These are phyloP conservation scores for Heterodera filipjevi DNA, from an alignment of 2,888 invertebrate species.

Conservation along the genomic window DNA sequence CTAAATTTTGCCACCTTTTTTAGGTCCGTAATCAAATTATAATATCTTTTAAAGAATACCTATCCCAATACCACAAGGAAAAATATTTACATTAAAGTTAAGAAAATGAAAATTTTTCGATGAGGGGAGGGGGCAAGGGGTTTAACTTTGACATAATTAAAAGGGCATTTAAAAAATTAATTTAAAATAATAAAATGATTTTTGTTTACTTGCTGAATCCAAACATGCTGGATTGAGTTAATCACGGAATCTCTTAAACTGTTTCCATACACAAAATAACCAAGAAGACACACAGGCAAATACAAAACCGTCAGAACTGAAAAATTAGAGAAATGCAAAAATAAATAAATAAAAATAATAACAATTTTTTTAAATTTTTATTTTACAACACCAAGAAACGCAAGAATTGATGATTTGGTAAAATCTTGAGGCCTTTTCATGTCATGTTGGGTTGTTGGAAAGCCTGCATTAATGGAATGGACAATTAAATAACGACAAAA, in stretches of 20 bases:
- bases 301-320: conserved; percentile 49
- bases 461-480: too few relatives aligned
- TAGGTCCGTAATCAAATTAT: too few relatives aligned
- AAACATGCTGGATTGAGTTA: conserved; percentile 39
- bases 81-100: too few relatives aligned
- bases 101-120: too few relatives aligned
- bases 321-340: too few relatives aligned
- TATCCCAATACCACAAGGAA: too few relatives aligned
- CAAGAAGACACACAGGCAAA: conserved; percentile 49
- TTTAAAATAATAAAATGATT: not conserved
- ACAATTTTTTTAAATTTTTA: conserved; percentile 19
- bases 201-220: conserved; percentile 36
- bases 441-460: conserved; percentile 77
- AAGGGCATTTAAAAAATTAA: not conserved
- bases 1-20: too few relatives aligned
- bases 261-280: conserved; percentile 45
- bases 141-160: too few relatives aligned
- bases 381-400: conserved; percentile 36
- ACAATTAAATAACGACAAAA: not conserved
- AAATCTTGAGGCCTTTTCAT: conserved; percentile 80
- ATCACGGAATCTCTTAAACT: conserved; percentile 40
- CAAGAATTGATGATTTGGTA: conserved; percentile 70
- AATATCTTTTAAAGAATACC: too few relatives aligned
- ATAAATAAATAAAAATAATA: too few relatives aligned
- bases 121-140: too few relatives aligned